These are phyloP conservation scores for Notolabrus celidotus DNA, from an alignment of 2,797 vertebrate species.

Conservation along the genomic window DNA sequence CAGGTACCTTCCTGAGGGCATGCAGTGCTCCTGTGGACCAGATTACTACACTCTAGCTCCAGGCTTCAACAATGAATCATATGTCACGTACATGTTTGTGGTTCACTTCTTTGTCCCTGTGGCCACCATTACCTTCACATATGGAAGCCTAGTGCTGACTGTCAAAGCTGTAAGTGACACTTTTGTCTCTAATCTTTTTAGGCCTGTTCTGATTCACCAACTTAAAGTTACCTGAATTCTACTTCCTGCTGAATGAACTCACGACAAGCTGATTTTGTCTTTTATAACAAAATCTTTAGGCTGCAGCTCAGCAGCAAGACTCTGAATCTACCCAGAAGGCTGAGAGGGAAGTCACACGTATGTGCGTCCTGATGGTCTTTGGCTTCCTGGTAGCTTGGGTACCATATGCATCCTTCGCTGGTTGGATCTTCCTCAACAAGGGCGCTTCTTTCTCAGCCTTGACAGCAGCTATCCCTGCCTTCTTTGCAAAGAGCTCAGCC, in stretches of 20 bases:
- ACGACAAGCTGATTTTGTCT: too few species aligned
- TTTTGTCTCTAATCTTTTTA: too few species aligned
- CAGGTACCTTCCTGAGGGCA: conserved; percentile 88
- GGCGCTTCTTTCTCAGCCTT: conserved; percentile 83
- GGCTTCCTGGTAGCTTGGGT: conserved; percentile 88
- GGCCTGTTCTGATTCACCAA: not conserved
- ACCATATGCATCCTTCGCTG: conserved; percentile 87
- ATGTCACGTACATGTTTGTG: conserved; percentile 86
- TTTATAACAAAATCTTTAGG: conserved; percentile 66
- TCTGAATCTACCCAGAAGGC: conserved; percentile 90
- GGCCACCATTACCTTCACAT: conserved; percentile 86
- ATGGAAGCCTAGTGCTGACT: conserved; percentile 86
- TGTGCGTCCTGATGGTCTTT: conserved; percentile 89
- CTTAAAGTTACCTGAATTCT: too few species aligned
- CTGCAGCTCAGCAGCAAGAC: conserved; percentile 89
- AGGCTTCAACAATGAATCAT: conserved; percentile 88
- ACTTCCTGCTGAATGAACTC: not conserved
- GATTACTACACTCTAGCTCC: conserved; percentile 83
- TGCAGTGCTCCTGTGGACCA: conserved; percentile 82
- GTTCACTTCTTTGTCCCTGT: conserved; percentile 84
- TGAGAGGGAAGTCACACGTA: conserved; percentile 89
- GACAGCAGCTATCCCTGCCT: conserved; percentile 85
- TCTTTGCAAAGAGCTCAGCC: conserved; percentile 87
- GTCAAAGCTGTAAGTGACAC: conserved; percentile 84
- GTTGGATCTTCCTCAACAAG: conserved; percentile 88